Evolutionary conservation across 2,888 invertebrate genomes (phyloP).

Genomic region (Caenorhabditis auriculariae): DNA sequence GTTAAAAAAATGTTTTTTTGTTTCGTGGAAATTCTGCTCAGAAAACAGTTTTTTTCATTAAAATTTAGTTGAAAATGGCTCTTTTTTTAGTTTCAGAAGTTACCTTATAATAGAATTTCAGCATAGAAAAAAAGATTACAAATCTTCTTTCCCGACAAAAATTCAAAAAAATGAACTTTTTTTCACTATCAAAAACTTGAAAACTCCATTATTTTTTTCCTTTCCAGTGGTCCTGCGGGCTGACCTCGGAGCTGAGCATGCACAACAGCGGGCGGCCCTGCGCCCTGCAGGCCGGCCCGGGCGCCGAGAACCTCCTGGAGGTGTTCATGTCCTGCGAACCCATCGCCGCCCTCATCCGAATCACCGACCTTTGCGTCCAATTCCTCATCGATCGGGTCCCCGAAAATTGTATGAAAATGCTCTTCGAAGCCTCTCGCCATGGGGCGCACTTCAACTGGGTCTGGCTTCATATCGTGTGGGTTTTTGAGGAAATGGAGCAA

Average conservation of each 20-base stretch:
- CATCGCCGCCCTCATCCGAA: conserved; percentile 9
- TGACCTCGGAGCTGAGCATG: conserved; percentile 24
- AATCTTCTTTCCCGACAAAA: no score
- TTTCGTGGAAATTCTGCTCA: no score
- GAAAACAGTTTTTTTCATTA: no score
- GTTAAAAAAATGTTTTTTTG: no score
- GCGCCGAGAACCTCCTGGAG: conserved; percentile 8
- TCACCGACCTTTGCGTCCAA: conserved; percentile 13
- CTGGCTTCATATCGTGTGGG: conserved; percentile 44
- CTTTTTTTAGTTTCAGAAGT: no score
- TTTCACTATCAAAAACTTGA: no score
- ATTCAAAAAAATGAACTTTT: no score
- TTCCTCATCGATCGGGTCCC: conserved; percentile 12
- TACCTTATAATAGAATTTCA: no score
- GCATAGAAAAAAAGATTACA: no score
- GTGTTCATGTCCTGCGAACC: conserved; percentile 17
- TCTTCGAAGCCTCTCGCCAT: conserved; percentile 34
- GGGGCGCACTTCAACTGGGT: conserved; percentile 44
- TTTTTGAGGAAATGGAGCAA: background rate
- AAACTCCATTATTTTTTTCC: background rate
- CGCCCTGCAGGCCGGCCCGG: conserved; percentile 7
- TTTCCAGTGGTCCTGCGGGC: conserved; percentile 36
- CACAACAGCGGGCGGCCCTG: conserved; percentile 33
- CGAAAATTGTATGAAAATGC: conserved; percentile 27
- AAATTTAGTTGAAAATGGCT: no score